Conservation (phyloP, 2,797 vertebrate species). For the Phaenicophaeus curvirostris region DNA sequence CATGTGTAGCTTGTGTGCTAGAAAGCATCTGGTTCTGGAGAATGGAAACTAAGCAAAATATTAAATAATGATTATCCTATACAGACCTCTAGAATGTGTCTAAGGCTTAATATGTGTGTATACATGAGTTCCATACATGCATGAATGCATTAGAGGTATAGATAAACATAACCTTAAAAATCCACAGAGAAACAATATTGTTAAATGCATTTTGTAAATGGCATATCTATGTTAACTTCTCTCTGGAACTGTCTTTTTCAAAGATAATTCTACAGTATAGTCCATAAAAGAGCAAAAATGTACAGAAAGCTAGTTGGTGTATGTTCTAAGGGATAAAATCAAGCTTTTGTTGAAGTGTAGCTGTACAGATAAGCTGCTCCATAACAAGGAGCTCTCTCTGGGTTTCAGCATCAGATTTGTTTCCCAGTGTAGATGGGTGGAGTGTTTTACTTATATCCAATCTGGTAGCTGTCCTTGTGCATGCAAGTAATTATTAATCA, state of each 20-base stretch:
- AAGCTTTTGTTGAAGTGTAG: neutral
- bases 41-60: neutral
- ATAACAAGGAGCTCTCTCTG: neutral
- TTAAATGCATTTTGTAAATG: neutral
- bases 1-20: neutral
- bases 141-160: accelerated
- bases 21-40: neutral
- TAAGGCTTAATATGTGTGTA: neutral
- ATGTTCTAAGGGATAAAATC: neutral
- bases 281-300: neutral
- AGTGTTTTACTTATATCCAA: neutral
- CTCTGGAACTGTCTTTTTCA: neutral
- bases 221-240: neutral
- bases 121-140: accelerated
- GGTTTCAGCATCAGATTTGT: neutral
- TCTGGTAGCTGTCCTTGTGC: neutral
- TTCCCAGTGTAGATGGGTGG: neutral
- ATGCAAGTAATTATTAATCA: neutral
- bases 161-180: neutral
- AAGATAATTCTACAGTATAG: neutral
- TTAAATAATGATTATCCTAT: neutral
- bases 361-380: neutral
- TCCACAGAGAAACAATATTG: neutral
- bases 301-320: neutral
- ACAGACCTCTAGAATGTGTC: neutral